These are phyloP conservation scores for Onychostoma macrolepis DNA, from an alignment of 2,113 vertebrate genomes.

Conservation along the genomic window DNA sequence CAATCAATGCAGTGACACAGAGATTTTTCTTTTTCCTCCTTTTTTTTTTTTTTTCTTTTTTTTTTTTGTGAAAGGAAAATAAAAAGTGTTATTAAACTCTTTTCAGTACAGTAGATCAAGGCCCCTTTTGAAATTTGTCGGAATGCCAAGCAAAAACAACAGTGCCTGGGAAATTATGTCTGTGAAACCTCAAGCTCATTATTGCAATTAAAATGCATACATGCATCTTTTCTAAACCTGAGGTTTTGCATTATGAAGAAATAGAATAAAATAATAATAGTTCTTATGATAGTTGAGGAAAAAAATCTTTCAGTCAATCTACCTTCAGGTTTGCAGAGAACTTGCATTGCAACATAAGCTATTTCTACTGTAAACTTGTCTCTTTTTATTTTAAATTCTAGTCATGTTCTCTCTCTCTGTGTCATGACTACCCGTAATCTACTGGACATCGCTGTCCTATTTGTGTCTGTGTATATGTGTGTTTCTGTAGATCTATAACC, in stretches of 20 bases:
- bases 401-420: conserved; percentile 64
- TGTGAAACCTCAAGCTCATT: conserved; percentile 75
- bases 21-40: conserved; percentile 61
- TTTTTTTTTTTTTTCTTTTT: conserved; percentile 52
- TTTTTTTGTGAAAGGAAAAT: conserved; percentile 57
- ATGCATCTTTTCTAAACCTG: conserved; percentile 73
- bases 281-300: conserved; percentile 48
- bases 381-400: conserved; percentile 60
- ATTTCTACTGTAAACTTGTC: conserved; percentile 69
- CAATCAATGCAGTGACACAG: conserved; percentile 68
- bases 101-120: conserved; percentile 70
- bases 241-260: conserved; percentile 72
- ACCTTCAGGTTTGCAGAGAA: conserved; percentile 63
- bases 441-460: conserved; percentile 86
- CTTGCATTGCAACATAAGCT: conserved; percentile 63
- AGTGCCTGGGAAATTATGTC: conserved; percentile 66
- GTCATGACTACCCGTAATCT: conserved; percentile 97
- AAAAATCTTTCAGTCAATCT: conserved; percentile 56
- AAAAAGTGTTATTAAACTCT: conserved; percentile 56
- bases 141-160: conserved; percentile 75
- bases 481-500: conserved; percentile 72
- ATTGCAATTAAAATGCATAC: conserved; percentile 74
- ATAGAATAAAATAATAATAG: conserved; percentile 50
- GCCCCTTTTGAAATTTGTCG: conserved; percentile 72
- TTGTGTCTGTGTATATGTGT: conserved; percentile 64